Conservation (phyloP, 2,113 vertebrate species). For the Vireo altiloquus region DNA sequence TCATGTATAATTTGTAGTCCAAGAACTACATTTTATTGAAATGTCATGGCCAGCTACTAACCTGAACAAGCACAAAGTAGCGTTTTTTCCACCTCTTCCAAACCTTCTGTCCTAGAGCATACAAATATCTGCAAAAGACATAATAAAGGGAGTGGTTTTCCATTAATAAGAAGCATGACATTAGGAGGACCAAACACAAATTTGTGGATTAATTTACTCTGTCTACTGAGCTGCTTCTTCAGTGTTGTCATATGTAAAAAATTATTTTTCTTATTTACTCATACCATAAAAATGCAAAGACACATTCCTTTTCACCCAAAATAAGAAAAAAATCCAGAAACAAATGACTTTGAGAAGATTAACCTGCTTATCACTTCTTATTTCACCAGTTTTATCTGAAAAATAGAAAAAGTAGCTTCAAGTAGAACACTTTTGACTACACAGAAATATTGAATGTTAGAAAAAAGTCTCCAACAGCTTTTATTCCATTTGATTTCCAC, state of each 20-base stretch:
- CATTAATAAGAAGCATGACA: background rate
- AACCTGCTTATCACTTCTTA: background rate
- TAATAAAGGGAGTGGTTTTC: background rate
- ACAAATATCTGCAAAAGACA: constrained; percentile 81
- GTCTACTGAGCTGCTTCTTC: background rate
- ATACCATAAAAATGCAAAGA: background rate
- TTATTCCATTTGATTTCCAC: background rate
- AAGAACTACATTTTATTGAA: background rate
- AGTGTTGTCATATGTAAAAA: background rate
- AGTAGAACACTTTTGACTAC: background rate
- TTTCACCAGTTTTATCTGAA: background rate
- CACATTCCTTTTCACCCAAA: background rate
- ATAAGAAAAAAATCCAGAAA: background rate
- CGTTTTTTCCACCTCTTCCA: constrained; percentile 98
- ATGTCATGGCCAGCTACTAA: constrained; percentile 56
- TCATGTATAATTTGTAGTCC: rapidly evolving
- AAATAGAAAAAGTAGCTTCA: background rate
- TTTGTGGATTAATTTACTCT: background rate
- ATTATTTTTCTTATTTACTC: background rate
- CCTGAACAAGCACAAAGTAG: constrained; percentile 98
- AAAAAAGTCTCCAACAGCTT: background rate
- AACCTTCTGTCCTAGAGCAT: constrained; percentile 90
- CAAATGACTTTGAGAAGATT: background rate
- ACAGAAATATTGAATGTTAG: background rate
- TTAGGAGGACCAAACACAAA: background rate